Evolutionary conservation across 2,113 vertebrate genomes (phyloP), one percentile per base, ranked within the genome.

Genomic region (Eolophus roseicapilla): DNA sequence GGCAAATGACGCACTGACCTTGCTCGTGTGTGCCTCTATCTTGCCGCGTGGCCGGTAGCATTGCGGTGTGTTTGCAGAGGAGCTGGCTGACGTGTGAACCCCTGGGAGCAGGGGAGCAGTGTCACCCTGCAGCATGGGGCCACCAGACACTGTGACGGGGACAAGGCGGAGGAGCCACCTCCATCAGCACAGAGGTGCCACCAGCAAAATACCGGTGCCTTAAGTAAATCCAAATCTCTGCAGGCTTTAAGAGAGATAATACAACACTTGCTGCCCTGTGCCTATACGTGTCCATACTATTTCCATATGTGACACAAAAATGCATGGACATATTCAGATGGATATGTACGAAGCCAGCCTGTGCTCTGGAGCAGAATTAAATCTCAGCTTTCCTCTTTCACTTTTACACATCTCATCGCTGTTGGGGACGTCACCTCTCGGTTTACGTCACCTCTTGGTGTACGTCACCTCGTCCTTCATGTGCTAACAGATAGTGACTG

Each of bases 161-260:
- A 46, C 73, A 11, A n/a, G n/a, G 18, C 9, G 2, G 65, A 33
- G 43, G 9, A 29, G 1, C 23, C 3, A 2, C n/a, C 63, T 52
- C 12, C 46, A 0, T 23, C 18, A 8, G 7, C 63, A 1, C 27
- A 0, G 0, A 1, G 19, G 8, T 5, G 1, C 24, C 41, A 7
- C 3, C 1, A 0, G 2, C 6, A 39, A 6, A 5, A 3, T 3
- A 11, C 4, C 2, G 0, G 12, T 21, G 60, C 25, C n/a, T 44
- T 19, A 7, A 6, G 24, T 12, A 0, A 0, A 25, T 9, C 17
- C 49, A 8, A 1, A 7, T 46, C 10, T 9, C 74, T 0, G 0
- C 23, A 17, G 73, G 81, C 24, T 53, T 9, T 7, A 11, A 12
- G 73, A 69, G 6, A 10, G 23, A 23, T 25, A 17, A 31, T 0